These are phyloP conservation scores for Hemibagrus guttatus DNA, from an alignment of 2,797 vertebrate species.

Conservation along the genomic window DNA sequence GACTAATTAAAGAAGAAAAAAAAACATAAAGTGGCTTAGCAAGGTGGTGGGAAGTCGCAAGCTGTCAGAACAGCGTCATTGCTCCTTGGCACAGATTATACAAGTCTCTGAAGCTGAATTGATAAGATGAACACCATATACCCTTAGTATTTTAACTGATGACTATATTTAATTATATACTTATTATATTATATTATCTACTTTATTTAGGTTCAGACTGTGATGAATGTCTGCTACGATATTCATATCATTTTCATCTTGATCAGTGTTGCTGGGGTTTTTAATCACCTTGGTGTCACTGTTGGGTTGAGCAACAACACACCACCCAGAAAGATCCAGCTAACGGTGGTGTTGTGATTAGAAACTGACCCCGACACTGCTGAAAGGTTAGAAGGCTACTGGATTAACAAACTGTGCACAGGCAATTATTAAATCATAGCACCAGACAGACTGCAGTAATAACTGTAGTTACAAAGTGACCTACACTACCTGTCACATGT, in stretches of 20 bases:
- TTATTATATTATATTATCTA: too few relatives aligned
- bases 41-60: not conserved
- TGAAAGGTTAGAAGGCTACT: not conserved
- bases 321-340: not conserved
- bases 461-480: not conserved
- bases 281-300: not conserved
- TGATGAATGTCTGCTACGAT: not conserved
- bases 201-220: not conserved
- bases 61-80: not conserved
- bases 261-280: not conserved
- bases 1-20: constrained; percentile 8
- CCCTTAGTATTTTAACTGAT: too few relatives aligned
- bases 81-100: not conserved
- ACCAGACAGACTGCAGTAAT: not conserved
- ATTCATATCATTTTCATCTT: not conserved
- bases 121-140: not conserved
- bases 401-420: not conserved
- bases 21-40: not conserved
- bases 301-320: not conserved
- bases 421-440: not conserved
- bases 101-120: not conserved
- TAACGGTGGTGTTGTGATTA: not conserved
- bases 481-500: not conserved
- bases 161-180: too few relatives aligned
- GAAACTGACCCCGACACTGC: not conserved